Conservation (phyloP, 23 tunicate genomes). For the Halocynthia roretzi region DNA sequence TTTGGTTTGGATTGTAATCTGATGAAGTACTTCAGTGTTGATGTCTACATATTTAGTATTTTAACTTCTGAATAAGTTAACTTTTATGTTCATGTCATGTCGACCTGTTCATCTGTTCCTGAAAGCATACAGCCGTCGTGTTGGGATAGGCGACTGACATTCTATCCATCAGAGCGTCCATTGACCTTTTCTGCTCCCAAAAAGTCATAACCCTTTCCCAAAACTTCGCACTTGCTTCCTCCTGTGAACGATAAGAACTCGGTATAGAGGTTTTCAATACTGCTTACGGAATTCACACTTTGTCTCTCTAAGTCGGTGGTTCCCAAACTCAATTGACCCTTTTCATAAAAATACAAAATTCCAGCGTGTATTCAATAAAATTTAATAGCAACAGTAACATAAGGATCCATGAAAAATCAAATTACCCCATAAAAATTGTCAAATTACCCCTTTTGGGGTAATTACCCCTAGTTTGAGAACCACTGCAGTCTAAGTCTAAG, state of each 20-base stretch:
- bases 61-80: no score
- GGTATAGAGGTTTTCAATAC: no score
- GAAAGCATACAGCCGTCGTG: constrained; percentile 30
- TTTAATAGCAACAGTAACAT: no score
- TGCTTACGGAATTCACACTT: constrained; percentile 1
- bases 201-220: constrained; percentile 38
- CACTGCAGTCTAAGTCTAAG: background rate
- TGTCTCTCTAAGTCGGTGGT: background rate
- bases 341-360: constrained; percentile 3
- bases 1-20: no score
- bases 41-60: no score
- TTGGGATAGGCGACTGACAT: constrained; percentile 35
- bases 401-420: no score
- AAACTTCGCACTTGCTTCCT: constrained; percentile 10
- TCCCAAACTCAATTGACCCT: constrained; percentile 4
- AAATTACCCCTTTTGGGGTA: no score
- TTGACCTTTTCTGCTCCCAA: constrained; percentile 27
- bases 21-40: no score
- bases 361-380: no score
- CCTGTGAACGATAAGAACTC: background rate
- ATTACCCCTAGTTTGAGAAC: background rate
- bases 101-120: constrained; percentile 42
- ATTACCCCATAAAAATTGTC: no score
- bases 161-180: constrained; percentile 31
- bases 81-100: background rate